These are phyloP conservation scores for Oreochromis niloticus DNA, from an alignment of 2,113 vertebrate genomes.

Conservation along the genomic window DNA sequence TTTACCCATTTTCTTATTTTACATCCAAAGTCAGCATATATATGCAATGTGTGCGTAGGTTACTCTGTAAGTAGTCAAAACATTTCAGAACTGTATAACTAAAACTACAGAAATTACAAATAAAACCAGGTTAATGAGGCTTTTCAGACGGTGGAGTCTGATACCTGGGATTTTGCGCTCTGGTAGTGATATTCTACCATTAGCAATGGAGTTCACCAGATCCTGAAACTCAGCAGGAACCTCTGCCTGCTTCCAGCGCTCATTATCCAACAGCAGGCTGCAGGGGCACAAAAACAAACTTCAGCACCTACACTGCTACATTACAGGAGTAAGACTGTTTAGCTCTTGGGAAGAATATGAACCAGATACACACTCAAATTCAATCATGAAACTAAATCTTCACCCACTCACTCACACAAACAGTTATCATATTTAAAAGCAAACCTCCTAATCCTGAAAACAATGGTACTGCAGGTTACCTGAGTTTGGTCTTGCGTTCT, in stretches of 20 bases:
- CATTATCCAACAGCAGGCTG: constrained; percentile 93
- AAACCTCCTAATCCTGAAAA: neutral
- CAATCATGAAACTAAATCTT: neutral
- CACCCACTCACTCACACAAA: neutral
- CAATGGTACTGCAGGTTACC: constrained; percentile 59
- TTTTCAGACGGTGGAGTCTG: neutral
- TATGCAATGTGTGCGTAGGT: neutral
- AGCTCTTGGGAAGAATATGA: neutral
- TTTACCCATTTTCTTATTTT: neutral
- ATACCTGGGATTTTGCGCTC: constrained; percentile 83
- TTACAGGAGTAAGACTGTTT: neutral
- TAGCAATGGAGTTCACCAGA: constrained; percentile 88
- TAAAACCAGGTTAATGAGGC: neutral
- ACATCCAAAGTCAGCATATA: neutral
- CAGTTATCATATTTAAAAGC: neutral
- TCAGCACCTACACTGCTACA: neutral
- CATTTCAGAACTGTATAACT: neutral
- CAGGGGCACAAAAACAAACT: neutral
- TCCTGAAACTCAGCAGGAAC: constrained; percentile 96
- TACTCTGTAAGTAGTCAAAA: neutral
- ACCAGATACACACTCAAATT: neutral
- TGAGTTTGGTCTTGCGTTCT: constrained; percentile 93
- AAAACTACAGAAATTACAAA: neutral
- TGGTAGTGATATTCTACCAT: constrained; percentile 86
- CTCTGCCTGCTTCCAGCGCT: constrained; percentile 98